These are phyloP conservation scores for Lacerta viridis DNA, from an alignment of 2,797 vertebrate genomes.

Conservation along the genomic window DNA sequence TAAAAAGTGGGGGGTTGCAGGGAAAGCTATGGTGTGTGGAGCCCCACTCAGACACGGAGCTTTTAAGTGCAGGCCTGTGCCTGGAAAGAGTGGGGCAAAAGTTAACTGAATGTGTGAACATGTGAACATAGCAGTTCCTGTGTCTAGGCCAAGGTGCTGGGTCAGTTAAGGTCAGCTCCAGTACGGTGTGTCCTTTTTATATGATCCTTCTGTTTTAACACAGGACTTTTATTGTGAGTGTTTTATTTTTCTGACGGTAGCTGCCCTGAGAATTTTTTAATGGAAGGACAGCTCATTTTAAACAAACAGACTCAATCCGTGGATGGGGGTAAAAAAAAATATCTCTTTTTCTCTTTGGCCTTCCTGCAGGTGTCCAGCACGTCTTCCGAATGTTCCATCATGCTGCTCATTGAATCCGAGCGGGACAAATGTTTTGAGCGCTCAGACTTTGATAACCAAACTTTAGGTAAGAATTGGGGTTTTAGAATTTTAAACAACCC, in stretches of 20 bases:
- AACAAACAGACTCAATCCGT: no score
- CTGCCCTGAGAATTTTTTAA: neutral
- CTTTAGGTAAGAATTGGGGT: slow-evolving; percentile 69
- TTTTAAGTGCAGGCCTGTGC: neutral
- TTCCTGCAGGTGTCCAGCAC: slow-evolving; percentile 63
- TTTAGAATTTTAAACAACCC: no score
- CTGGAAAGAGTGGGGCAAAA: neutral
- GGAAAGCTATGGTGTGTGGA: no score
- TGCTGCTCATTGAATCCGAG: slow-evolving; percentile 70
- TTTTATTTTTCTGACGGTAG: neutral
- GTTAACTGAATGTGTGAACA: no score
- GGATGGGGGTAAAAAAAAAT: neutral
- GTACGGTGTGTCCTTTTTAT: neutral
- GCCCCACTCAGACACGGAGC: neutral
- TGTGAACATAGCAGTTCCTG: no score
- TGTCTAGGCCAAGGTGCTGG: neutral
- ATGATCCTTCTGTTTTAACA: neutral
- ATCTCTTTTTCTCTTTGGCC: slow-evolving; percentile 17
- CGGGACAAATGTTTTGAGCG: slow-evolving; percentile 72
- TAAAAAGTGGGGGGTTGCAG: no score
- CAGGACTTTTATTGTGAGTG: neutral
- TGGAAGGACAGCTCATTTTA: neutral
- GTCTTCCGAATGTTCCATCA: slow-evolving; percentile 62
- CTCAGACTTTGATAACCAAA: slow-evolving; percentile 67
- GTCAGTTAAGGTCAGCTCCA: no score